Evolutionary conservation across 2,797 vertebrate genomes (phyloP).

Genomic region (Meda fulgida): DNA sequence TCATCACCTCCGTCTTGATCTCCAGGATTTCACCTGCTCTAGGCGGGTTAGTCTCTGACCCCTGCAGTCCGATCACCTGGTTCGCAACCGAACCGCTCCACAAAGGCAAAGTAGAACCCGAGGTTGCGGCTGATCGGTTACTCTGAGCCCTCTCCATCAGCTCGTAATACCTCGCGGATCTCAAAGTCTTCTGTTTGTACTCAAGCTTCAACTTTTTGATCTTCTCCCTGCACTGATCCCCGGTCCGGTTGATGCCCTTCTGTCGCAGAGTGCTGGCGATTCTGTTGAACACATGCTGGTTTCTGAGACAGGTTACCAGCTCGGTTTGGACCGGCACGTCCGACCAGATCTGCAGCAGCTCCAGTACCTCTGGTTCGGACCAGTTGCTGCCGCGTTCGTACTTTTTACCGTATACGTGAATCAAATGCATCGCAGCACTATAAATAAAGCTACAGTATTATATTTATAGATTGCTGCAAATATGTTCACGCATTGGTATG

Average conservation of each 20-base stretch:
- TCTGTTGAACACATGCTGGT: conserved; percentile 90
- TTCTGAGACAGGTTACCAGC: conserved; percentile 88
- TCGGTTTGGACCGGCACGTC: conserved; percentile 87
- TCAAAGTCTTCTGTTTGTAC: conserved; percentile 84
- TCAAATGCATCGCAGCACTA: conserved; percentile 79
- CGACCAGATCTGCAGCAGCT: conserved; percentile 90
- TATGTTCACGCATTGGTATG: conserved; percentile 33
- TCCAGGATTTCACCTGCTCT: conserved; percentile 79
- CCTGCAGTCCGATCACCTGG: conserved; percentile 73
- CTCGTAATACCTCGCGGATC: conserved; percentile 91
- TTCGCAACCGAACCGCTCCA: conserved; percentile 41
- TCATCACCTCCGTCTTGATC: conserved; percentile 86
- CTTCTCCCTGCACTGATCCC: conserved; percentile 90
- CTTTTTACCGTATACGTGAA: conserved; percentile 80
- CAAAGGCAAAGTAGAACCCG: conserved; percentile 69
- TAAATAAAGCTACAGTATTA: conserved; percentile 11
- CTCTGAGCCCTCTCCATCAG: conserved; percentile 90
- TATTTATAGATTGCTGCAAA: conserved; percentile 19
- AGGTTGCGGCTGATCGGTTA: conserved; percentile 82
- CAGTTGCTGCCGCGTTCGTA: conserved; percentile 90
- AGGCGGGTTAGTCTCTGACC: conserved; percentile 72
- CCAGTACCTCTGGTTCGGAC: conserved; percentile 90
- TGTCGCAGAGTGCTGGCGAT: conserved; percentile 85
- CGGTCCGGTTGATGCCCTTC: conserved; percentile 87
- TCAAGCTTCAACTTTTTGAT: conserved; percentile 97